Evolutionary conservation across 2,113 vertebrate species (phyloP), one percentile per base, ranked within the genome.

Genomic region (Halichoerus grypus): DNA sequence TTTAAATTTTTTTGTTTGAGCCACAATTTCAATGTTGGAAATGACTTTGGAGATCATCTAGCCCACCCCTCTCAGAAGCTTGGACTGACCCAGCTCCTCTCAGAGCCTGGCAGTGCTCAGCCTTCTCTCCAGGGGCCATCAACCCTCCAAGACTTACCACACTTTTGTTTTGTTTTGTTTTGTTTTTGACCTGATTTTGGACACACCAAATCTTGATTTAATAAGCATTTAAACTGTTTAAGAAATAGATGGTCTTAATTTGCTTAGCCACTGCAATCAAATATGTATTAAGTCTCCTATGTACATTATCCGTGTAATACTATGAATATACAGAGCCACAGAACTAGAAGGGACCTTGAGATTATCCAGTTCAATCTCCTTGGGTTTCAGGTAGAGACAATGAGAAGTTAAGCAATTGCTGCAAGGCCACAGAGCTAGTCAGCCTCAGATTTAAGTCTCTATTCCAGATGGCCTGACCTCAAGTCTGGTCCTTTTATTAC

Each of bases 361-460:
- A 94, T 84, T 18, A 76, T 59, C 59, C 59, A 72, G 21, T 39
- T 69, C 89, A 24, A 51, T 57, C 57, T 86, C 69, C 22, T 93
- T 80, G 83, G n/a, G n/a, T 96, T 90, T 94, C 74, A 63, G 36
- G 12, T 92, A 82, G 87, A 89, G 55, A 89, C 86, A 93, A 86
- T 4, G 31, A 96, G 72, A 69, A 42, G n/a, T 24, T 61, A 39
- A 88, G n/a, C 0, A 10, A 79, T 51, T 76, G 8, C 12, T 74
- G 65, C 39, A 36, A 59, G 79, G 90, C 53, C 65, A 59, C 69
- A 67, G 42, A 83, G 42, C 19, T 74, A 55, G 88, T 67, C 12
- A 88, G 51, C 33, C 14, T 26, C 86, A 88, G 71, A 86, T 67
- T 31, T 61, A 71, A 86, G n/a, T 22, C 24, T 61, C 57, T 85